Base-by-base conservation (phyloP, 1,140 invertebrate species). In the Habropoda laboriosa region DNA sequence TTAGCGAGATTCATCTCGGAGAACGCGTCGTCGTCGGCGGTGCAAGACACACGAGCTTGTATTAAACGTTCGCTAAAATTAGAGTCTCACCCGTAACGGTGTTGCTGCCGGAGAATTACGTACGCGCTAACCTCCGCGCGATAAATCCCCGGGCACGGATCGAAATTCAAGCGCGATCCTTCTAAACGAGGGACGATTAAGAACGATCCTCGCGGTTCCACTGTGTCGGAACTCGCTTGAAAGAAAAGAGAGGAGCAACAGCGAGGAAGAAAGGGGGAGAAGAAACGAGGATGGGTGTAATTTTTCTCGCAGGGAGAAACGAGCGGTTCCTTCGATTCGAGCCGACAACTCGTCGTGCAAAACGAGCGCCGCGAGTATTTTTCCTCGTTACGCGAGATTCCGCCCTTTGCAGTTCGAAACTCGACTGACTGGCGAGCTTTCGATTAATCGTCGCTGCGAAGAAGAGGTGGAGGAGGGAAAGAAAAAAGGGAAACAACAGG, bases 361-460 rank as follows among this genome's bases (percentile, higher is more conserved):
- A 57, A 70, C 67, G 67, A 57, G 67, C 21, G 30, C n/a, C 35
- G 35, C 58, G 72, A 64, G 72, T 75, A 53, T 64, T 40, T 42
- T 7, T 70, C 42, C 45, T 60, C 35, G 64, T 70, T 60, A 49
- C 12, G 45, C 27, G 30, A 1, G 24, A 45, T 27, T 68, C 45
- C 42, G 12, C 40, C 42, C 51, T 24, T 32, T 40, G n/a, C 49
- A 27, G 27, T 30, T 45, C 51, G 64, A 5, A 58, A 38, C 53
- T 58, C 45, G 32, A 45, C 66, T 49, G 53, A 77, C 64, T 49
- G n/a, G 74, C 64, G 53, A 40, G 64, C n/a, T 70, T 60, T 60
- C 74, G 74, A 77, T 77, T 77, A 77, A 74, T 75, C 72, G 72
- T 30, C 38, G 61, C 13, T 47, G 27, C 35, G 30, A 0, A 51